These are phyloP conservation scores for Dynastes hyllus DNA, from an alignment of 2,888 invertebrate species.

Conservation along the genomic window DNA sequence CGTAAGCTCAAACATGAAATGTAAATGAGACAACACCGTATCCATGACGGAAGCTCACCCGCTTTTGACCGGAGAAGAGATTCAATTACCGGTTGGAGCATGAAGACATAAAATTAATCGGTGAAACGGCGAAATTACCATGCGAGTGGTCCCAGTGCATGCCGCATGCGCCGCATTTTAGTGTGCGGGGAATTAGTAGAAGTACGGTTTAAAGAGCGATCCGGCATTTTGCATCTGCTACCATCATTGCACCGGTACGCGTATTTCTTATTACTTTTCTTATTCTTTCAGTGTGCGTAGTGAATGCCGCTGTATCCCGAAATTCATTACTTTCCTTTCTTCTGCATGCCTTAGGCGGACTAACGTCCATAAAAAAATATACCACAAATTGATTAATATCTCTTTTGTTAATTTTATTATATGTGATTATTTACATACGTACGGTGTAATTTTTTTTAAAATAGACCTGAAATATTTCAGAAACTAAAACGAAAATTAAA, in stretches of 20 bases:
- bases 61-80: constrained; percentile 21
- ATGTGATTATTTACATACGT: too few relatives aligned
- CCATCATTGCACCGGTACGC: constrained; percentile 29
- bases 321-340: constrained; percentile 14
- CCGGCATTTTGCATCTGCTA: constrained; percentile 55
- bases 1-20: constrained; percentile 9
- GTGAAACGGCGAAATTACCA: constrained; percentile 56
- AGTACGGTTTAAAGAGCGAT: constrained; percentile 53
- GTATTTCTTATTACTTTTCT: constrained; percentile 22
- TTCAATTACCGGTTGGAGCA: constrained; percentile 52
- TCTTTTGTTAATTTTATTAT: too few relatives aligned
- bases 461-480: too few relatives aligned
- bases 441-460: too few relatives aligned
- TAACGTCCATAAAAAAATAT: neutral
- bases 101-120: constrained; percentile 61
- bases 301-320: constrained; percentile 7
- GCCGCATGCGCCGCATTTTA: constrained; percentile 49
- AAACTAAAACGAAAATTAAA: too few relatives aligned
- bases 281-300: neutral
- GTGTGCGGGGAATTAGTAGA: constrained; percentile 49
- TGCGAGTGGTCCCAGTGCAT: constrained; percentile 59
- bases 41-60: constrained; percentile 49
- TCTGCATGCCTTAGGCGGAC: neutral
- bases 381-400: neutral
- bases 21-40: constrained; percentile 8